Base-by-base conservation (phyloP, 2,113 vertebrate species). In the Corythornis cristatus region DNA sequence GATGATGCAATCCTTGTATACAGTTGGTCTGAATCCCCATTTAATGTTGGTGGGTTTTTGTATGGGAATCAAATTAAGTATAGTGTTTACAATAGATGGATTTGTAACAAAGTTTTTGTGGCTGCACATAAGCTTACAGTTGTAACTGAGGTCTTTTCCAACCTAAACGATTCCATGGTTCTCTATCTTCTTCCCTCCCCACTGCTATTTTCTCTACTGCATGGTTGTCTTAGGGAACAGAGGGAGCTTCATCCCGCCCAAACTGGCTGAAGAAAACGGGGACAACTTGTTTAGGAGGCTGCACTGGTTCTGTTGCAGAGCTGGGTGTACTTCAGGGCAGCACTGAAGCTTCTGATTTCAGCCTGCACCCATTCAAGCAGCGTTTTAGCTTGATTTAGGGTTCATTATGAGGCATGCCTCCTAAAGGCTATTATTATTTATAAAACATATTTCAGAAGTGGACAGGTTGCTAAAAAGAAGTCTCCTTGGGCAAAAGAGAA, bases 311-410 rank as follows among this genome's bases (percentile, higher is more conserved):
- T 64, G 20, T 33, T 75, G 48, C 17, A 17, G 62, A 53, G 62
- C 20, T 26, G 67, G 20, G 9, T 46, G 48, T 31, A 20, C 40
- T 65, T 66, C 53, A 31, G 19, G 22, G 60, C 57, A 54, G 31
- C 2, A 2, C 22, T n/a, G 60, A n/a, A 83, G 40, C 35, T 48
- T n/a, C 46, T 66, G 23, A 6, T 51, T 75, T 33, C 74, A 58
- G 31, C 37, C 37, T 1, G 0, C 18, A 4, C 21, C 26, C 58
- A 48, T 28, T 29, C 5, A 7, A 86, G 37, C 0, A 1, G 26
- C 68, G 12, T 54, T 68, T 65, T 40, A 64, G 9, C 31, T 73
- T 67, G 13, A 51, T 33, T 48, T 35, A 62, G 40, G 51, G 29
- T 42, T 85, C 7, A 1, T n/a, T 54, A 42, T 25, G 40, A 54